Base-by-base conservation (phyloP, 1,140 invertebrate genomes). In the Drosophila persimilis region DNA sequence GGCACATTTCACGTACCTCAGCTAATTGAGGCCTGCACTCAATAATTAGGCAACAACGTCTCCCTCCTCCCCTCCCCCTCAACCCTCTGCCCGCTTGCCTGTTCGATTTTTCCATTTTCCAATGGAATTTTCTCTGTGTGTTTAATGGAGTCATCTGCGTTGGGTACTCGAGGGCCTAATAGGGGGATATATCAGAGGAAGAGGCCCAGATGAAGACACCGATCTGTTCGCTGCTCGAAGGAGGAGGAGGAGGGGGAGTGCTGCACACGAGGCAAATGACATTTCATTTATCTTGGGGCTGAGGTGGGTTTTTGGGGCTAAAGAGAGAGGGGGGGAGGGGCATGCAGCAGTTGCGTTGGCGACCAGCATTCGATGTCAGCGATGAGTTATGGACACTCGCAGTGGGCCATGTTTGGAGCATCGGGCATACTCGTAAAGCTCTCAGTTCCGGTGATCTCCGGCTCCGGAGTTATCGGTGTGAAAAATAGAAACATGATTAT, bases 401-500 rank as follows among this genome's bases (percentile, higher is more conserved):
- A 60, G 39, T 53, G 69, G 50, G 51, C 71, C 71, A 55, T 58
- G 67, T 73, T 45, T 22, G 44, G 46, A 26, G 47, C 57, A 35
- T 44, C 45, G 54, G 50, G 35, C 11, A 39, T 13, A 39, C 20
- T 44, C 48, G 45, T 54, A 67, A 66, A 85, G 83, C 83, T 79
- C 73, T 75, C 60, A 71, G 78, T 88, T 88, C 83, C 83, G 83
- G 83, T 70, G 59, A 41, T 51, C 52, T 67, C 20, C 45, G 55
- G 50, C 29, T 7, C 1, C 24, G 45, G 44, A 77, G 63, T 88
- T 89, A 88, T 88, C 83, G 70, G 52, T 70, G 56, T 88, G 78
- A 88, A 75, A 83, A 79, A 79, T 89, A 71, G 84, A 76, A 79
- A 88, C 83, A 88, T 64, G 83, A 83, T 83, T 88, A 88, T 88